phyloP scores from a whole-genome alignment of 2,888 invertebrate species.

The Muschampia plurimacula region DNA sequence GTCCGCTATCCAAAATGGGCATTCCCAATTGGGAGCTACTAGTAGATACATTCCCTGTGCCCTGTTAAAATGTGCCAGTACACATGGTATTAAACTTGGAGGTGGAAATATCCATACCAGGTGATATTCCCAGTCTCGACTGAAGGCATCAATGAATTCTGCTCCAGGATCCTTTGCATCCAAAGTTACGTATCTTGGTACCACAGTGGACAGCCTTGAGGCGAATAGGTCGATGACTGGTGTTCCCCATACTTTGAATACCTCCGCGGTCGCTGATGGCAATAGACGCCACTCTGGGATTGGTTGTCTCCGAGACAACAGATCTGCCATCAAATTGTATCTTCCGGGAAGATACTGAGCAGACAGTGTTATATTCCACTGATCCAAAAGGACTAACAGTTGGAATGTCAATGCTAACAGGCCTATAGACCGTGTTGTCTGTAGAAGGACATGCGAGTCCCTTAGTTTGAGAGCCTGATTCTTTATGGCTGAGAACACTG shows the following conservation, averaged over 20 bases:
- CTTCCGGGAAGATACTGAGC: conserved; percentile 43
- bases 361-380: conserved; percentile 38
- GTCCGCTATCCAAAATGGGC: conserved; percentile 40
- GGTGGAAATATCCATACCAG: conserved; percentile 43
- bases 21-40: conserved; percentile 32
- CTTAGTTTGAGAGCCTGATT: conserved; percentile 1
- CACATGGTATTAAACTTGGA: conserved; percentile 35
- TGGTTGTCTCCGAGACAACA: conserved; percentile 37
- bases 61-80: conserved; percentile 41
- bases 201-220: conserved; percentile 36
- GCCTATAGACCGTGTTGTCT: conserved; percentile 30
- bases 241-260: conserved; percentile 45
- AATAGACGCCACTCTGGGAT: conserved; percentile 47
- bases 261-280: conserved; percentile 23
- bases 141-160: conserved; percentile 35
- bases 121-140: conserved; percentile 25
- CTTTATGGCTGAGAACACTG: conserved; percentile 32
- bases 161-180: conserved; percentile 30
- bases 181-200: conserved; percentile 36
- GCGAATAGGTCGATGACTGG: conserved; percentile 46
- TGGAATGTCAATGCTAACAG: conserved; percentile 20
- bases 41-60: conserved; percentile 31
- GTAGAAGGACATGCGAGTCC: conserved; percentile 29
- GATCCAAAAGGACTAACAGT: conserved; percentile 18
- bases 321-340: conserved; percentile 42